Evolutionary conservation across 2,797 vertebrate genomes (phyloP), one percentile per base, ranked within the genome.

Genomic region (Etheostoma nigrum): DNA sequence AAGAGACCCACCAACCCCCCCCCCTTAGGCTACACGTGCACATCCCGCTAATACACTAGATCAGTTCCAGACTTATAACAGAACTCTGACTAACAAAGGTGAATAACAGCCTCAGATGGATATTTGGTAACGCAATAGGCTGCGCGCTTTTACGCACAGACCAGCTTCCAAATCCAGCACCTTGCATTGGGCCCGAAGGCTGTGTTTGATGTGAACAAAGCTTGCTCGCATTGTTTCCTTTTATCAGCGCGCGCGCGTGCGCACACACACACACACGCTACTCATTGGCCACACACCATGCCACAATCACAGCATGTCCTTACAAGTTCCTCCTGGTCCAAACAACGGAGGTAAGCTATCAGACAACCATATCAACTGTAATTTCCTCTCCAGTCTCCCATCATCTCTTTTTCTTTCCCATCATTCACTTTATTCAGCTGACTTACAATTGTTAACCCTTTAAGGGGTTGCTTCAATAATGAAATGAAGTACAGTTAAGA

Each of bases 271-370:
- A 60, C 52, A 55, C 54, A 49, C 49, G n/a, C 48, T 49, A 23
- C 10, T 72, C 62, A 52, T 42, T 71, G 84, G 75, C 88, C 88
- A 88, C 91, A 90, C 89, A 91, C 85, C 74, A 65, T 83, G 81
- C 27, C 76, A 82, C 82, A 89, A 72, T 79, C 82, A 78, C 72
- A 85, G 82, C 91, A 79, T 92, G 94, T 90, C 80, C 75, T 86
- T 67, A 91, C 91, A 93, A 84, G 90, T 89, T 86, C 62, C 64
- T 73, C 81, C 55, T 73, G 74, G 81, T 86, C 84, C 75, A 75
- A 86, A 86, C 85, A 90, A 85, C 85, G 74, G 72, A 86, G 76
- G 19, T 73, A 83, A 84, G 71, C 78, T 69, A 81, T 83, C 83
- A 82, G 69, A 82, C 77, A 78, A 65, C 68, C 82, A 71, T 79